A percentile compares a stretch with the other conserved stretches of the same genome.
phyloP scores from a whole-genome alignment of 2,888 invertebrate genomes.

The Cephus pulcher region DNA sequence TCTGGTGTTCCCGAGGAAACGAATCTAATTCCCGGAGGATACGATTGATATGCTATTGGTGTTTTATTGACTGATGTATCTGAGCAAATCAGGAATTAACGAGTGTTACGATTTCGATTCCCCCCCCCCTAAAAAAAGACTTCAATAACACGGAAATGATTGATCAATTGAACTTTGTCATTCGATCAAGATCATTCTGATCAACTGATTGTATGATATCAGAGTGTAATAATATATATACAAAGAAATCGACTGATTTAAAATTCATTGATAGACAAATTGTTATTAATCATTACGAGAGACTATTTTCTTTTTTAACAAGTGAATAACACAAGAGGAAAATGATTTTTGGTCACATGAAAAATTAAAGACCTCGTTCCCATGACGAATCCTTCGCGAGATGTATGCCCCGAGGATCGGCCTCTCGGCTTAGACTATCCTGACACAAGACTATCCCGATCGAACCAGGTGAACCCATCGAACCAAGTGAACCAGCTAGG shows the following conservation, averaged over 20 bases:
- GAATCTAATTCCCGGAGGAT: conserved; percentile 33
- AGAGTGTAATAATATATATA: background rate
- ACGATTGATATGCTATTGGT: conserved; percentile 20
- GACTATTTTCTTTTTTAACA: background rate
- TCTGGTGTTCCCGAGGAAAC: conserved; percentile 29
- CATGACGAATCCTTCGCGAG: conserved; percentile 65
- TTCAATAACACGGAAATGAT: background rate
- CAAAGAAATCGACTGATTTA: background rate
- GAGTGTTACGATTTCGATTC: background rate
- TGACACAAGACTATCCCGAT: conserved; percentile 48
- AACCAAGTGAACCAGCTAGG: conserved; percentile 29
- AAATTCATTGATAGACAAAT: background rate
- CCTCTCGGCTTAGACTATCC: conserved; percentile 59
- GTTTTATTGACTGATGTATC: background rate
- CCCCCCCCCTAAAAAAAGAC: background rate
- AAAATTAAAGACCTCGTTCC: conserved; percentile 39
- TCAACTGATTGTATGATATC: background rate
- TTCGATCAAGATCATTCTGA: background rate
- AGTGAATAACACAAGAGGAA: background rate
- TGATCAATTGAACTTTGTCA: background rate
- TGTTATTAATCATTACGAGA: background rate
- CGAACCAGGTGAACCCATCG: conserved; percentile 19
- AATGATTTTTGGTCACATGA: background rate
- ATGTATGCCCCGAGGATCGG: conserved; percentile 61
- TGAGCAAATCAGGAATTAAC: background rate